Base-by-base conservation (phyloP, 1,140 invertebrate genomes). In the Globodera ellingtonae region DNA sequence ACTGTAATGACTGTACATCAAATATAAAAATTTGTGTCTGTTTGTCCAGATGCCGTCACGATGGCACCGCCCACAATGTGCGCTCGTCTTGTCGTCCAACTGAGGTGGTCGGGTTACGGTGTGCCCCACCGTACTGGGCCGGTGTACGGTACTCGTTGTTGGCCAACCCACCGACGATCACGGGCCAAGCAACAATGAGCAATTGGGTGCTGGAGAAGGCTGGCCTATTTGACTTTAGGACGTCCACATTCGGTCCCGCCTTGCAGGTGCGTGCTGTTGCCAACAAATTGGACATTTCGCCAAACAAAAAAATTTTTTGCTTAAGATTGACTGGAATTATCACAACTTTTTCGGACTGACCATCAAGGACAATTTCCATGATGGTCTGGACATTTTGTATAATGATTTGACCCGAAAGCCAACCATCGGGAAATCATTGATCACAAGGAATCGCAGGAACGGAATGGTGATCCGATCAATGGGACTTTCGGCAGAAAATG, bases 151-250 rank as follows among this genome's bases (percentile, higher is more conserved):
- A 97, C 78, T 94, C 95, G 73, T 94, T 95, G 73, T 91, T 95
- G 7, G 94, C 95, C 0, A 93, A 95, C 86, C 91, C 94, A 82
- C 93, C 94, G 67, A 94, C 94, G 84, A 89, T 97, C 5, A 94
- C 96, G 86, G 88, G 87, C 85, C 91, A 94, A 83, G 93, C 94
- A 62, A 94, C 94, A 84, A 90, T 98, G n/a, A 94, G 95, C 87
- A 95, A 93, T 85, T 92, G 95, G 6, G 94, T 93, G 7, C 93
- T 98, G 75, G 94, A 97, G 90, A 94, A 93, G 90, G 95, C 96
- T 6, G 97, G 97, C 0, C 91, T 98, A 0, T 91, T 98, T 21
- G 97, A 99, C 91, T 97, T 96, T 89, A 93, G 94, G 0, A 95
- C 94, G 0, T 94, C 94, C 89, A 89, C 92, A 4, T 98, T 98